phyloP scores from a whole-genome alignment of 1,140 invertebrate species.

The Catajapyx aquilonaris region DNA sequence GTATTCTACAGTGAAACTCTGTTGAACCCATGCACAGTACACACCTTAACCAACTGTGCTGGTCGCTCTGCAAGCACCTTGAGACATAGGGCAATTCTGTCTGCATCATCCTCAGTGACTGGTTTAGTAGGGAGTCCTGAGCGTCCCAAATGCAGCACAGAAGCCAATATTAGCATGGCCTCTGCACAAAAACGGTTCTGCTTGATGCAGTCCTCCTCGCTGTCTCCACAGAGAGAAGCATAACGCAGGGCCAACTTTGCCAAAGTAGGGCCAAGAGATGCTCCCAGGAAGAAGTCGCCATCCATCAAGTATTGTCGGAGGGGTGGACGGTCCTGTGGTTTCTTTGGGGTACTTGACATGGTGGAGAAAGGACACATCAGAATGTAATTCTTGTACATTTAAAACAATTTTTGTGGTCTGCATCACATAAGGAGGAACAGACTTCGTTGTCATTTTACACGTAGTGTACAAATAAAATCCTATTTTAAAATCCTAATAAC shows the following conservation, averaged over 20 bases:
- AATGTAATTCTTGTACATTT: no score
- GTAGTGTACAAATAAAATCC: no score
- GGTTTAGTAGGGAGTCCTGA: slow-evolving; percentile 34
- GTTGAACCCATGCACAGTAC: no score
- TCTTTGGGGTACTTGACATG: slow-evolving; percentile 27
- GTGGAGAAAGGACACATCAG: slow-evolving; percentile 2
- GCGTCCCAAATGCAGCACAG: slow-evolving; percentile 65
- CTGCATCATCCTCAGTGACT: slow-evolving; percentile 88
- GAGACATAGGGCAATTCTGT: slow-evolving; percentile 69
- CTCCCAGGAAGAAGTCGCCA: slow-evolving; percentile 91
- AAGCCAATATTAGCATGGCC: slow-evolving; percentile 70
- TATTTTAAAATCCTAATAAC: no score
- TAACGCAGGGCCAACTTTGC: slow-evolving; percentile 73
- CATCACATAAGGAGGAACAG: no score
- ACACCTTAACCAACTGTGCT: slow-evolving; percentile 46
- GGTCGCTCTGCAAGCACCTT: slow-evolving; percentile 55
- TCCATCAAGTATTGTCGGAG: slow-evolving; percentile 74
- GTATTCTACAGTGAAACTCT: no score
- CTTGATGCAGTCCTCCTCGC: neutral
- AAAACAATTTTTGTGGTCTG: no score
- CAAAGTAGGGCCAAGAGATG: slow-evolving; percentile 71
- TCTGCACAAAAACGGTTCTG: slow-evolving; percentile 51
- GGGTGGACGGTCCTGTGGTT: slow-evolving; percentile 47
- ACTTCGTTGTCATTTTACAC: no score
- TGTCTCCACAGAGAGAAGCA: slow-evolving; percentile 22